Base-by-base conservation (phyloP, 2,888 invertebrate genomes). In the Brachylomia viminalis region DNA sequence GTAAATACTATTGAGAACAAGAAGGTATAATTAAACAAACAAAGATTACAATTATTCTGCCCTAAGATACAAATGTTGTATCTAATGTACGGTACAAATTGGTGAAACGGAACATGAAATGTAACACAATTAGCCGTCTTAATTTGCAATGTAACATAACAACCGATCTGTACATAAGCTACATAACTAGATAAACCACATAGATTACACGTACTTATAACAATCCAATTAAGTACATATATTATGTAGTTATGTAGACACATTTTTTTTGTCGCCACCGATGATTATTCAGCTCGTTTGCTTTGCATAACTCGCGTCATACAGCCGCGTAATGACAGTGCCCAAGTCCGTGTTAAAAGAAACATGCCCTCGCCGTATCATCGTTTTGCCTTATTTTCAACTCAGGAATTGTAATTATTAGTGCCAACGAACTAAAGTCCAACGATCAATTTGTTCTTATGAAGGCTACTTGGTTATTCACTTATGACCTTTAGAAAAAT, bases 401-500 rank as follows among this genome's bases (percentile, higher is more conserved):
- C 91, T 88, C 89, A 20, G 87, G 86, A 89, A 86, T 87, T 91
- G 92, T 94, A 95, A 95, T 95, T 94, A 95, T 92, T 91, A 89
- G 90, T 90, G 93, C 90, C 93, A 93, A 92, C 92, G 94, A 94
- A 94, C 94, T 89, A 91, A 89, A 82, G 79, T 73, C 62, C 73
- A 77, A 75, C 83, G 88, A 89, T 89, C 87, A 87, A 86, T 85
- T 88, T 85, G 74, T 84, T 92, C 89, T 86, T 89, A 88, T 87
- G 90, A 91, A 92, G 91, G 92, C 91, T 92, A 86, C 86, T 88
- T 93, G 95, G 95, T 94, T 95, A 89, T 95, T 95, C 93, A 95
- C 96, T 89, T 86, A 86, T 95, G 95, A 95, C 96, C 96, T 96
- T 96, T 96, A 94, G 88, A 91, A 91, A 93, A 93, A 92, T 90